Conservation (phyloP, 2,888 invertebrate genomes). For the Myathropa florea region DNA sequence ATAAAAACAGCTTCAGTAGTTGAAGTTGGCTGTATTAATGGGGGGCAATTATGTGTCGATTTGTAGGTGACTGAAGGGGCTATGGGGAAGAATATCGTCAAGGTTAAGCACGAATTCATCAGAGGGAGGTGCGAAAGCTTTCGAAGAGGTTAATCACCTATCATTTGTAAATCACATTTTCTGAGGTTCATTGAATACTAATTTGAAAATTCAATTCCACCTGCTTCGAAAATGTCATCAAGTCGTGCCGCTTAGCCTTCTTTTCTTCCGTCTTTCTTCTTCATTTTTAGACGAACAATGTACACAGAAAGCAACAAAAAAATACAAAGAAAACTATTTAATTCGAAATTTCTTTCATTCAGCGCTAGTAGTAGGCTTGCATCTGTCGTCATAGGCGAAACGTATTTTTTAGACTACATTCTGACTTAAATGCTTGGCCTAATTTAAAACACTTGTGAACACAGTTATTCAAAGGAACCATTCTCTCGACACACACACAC, state of each 20-base stretch:
- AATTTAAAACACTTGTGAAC: neutral
- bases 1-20: neutral
- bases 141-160: neutral
- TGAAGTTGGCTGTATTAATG: neutral
- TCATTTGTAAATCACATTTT: neutral
- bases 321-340: neutral
- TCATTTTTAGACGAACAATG: too few species aligned
- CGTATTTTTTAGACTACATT: neutral
- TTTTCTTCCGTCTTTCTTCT: neutral
- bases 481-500: neutral
- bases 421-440: neutral
- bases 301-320: neutral
- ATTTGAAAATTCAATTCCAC: neutral
- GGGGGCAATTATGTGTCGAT: neutral
- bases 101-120: neutral
- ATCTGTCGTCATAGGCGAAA: neutral
- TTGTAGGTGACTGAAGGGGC: neutral
- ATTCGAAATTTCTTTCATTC: neutral
- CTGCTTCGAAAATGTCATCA: neutral
- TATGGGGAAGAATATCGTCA: neutral
- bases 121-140: neutral
- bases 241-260: neutral
- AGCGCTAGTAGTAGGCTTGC: neutral
- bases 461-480: neutral
- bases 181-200: neutral